A percentile compares a stretch with the other conserved stretches of the same genome.
Conservation (phyloP, 2,888 invertebrate genomes). For the Athalia cordata region DNA sequence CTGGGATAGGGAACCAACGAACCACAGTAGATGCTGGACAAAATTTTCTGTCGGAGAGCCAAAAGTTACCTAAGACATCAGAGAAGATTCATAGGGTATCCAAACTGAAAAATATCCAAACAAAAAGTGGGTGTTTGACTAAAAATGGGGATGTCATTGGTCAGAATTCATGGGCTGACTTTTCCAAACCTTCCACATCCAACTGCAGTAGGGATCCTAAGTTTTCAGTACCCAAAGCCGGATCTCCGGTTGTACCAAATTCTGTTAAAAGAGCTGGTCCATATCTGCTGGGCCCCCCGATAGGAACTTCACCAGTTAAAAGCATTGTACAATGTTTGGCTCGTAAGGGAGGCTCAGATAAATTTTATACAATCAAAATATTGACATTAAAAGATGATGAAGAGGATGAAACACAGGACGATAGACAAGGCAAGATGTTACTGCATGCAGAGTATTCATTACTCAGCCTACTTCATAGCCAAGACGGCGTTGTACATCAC, state of each 20-base stretch:
- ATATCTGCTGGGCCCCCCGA: conserved; percentile 81
- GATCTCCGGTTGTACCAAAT: conserved; percentile 76
- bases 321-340: conserved; percentile 87
- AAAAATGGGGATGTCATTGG: too few species aligned
- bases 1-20: too few species aligned
- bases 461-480: conserved; percentile 80
- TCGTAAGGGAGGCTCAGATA: conserved; percentile 81
- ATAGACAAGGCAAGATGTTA: conserved; percentile 86
- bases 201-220: conserved; percentile 47
- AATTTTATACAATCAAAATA: conserved; percentile 81
- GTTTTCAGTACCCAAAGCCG: conserved; percentile 70
- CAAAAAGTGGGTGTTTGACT: too few species aligned
- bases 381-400: conserved; percentile 75
- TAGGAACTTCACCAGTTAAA: conserved; percentile 84
- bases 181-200: conserved; percentile 9
- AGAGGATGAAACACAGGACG: conserved; percentile 82
- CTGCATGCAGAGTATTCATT: conserved; percentile 86
- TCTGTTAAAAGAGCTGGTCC: conserved; percentile 80
- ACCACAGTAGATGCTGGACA: too few species aligned
- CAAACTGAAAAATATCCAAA: too few species aligned
- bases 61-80: too few species aligned
- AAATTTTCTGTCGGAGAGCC: too few species aligned
- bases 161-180: too few species aligned
- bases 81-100: too few species aligned
- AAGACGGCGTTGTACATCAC: conserved; percentile 85